Percentiles rank a stretch among this genome's conserved stretches.
Evolutionary conservation across 2,888 invertebrate genomes (phyloP).

Genomic region (Pherbina coryleti): DNA sequence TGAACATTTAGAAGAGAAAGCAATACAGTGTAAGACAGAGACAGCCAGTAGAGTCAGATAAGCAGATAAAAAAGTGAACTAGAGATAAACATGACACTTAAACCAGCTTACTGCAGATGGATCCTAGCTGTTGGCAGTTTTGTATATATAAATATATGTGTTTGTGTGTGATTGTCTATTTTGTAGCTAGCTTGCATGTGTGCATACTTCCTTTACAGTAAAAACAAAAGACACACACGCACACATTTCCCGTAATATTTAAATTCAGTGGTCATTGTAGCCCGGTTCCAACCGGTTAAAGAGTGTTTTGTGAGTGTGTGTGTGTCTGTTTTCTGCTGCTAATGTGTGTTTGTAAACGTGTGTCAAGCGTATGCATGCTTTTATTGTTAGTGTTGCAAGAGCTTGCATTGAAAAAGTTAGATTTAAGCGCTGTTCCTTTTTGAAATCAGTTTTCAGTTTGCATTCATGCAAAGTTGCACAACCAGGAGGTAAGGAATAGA

Average conservation of each 20-base stretch:
- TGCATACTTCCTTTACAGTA: not conserved
- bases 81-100: slow-evolving; percentile 26
- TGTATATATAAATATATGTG: not conserved
- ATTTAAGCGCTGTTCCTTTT: not conserved
- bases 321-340: not conserved
- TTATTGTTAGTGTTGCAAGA: not conserved
- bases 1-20: not conserved
- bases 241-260: not conserved
- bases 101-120: slow-evolving; percentile 5
- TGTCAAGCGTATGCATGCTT: not conserved
- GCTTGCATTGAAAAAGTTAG: not conserved
- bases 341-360: not conserved
- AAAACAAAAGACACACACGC: not conserved
- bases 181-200: not conserved
- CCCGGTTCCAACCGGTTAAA: no score
- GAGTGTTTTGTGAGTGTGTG: not conserved
- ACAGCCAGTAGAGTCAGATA: not conserved
- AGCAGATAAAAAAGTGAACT: slow-evolving; percentile 3
- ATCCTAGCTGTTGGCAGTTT: not conserved
- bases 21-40: not conserved
- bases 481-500: not conserved
- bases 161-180: not conserved
- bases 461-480: slow-evolving; percentile 18
- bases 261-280: not conserved
- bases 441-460: not conserved